Percentiles rank a stretch among this genome's conserved stretches.
Evolutionary conservation across 2,888 invertebrate species (phyloP).

Genomic region (Synergus laeviventris): DNA sequence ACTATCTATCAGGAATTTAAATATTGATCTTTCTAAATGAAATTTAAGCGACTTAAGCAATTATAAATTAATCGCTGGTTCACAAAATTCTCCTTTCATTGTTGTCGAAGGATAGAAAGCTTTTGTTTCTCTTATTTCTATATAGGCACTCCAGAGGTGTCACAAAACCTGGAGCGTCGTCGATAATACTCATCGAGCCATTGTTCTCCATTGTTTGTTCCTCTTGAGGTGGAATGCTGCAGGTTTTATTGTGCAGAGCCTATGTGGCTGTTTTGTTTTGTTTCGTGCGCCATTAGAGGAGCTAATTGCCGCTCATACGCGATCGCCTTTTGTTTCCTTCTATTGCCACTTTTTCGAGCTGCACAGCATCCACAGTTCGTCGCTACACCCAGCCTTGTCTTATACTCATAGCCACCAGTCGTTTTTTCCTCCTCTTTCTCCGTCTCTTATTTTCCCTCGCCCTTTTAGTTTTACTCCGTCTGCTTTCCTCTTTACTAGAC

Average conservation of each 20-base stretch:
- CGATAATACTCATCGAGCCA: slow-evolving; percentile 55
- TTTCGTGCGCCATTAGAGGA: slow-evolving; percentile 73
- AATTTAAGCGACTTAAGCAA: neutral
- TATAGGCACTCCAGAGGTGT: neutral
- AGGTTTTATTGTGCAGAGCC: slow-evolving; percentile 71
- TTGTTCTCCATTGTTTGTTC: slow-evolving; percentile 69
- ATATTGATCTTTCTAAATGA: neutral
- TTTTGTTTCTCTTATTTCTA: neutral
- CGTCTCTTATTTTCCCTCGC: slow-evolving; percentile 22
- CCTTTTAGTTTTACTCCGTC: slow-evolving; percentile 15
- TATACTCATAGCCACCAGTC: slow-evolving; percentile 45
- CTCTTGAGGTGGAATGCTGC: slow-evolving; percentile 54
- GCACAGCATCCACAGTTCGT: slow-evolving; percentile 36
- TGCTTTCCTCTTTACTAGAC: slow-evolving; percentile 28
- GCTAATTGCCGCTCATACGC: slow-evolving; percentile 74
- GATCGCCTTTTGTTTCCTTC: slow-evolving; percentile 73
- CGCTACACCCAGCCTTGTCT: slow-evolving; percentile 20
- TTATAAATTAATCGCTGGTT: no score
- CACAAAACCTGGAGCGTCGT: neutral
- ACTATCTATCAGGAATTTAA: slow-evolving; percentile 13
- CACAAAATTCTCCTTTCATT: no score
- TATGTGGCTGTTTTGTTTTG: slow-evolving; percentile 70
- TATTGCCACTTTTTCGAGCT: slow-evolving; percentile 62
- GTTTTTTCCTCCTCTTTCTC: slow-evolving; percentile 7
- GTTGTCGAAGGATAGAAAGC: neutral